These are phyloP conservation scores for Grallaria varia DNA, from an alignment of 2,113 vertebrate genomes.

Conservation along the genomic window DNA sequence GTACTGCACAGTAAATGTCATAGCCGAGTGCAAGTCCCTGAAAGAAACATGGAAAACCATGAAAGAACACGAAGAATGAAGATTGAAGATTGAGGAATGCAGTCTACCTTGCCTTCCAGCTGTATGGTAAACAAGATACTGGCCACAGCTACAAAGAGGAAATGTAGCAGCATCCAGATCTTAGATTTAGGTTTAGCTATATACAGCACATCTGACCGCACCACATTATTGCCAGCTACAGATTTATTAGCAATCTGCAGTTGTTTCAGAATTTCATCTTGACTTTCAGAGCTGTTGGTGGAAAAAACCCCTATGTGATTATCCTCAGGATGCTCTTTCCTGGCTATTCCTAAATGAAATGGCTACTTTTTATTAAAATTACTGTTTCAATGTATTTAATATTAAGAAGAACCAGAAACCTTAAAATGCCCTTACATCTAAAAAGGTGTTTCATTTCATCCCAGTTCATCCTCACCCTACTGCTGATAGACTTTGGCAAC, in stretches of 20 bases:
- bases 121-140: background rate
- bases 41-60: background rate
- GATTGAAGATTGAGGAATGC: background rate
- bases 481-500: background rate
- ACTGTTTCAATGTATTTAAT: background rate
- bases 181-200: background rate
- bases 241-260: background rate
- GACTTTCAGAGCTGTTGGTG: background rate
- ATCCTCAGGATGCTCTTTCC: background rate
- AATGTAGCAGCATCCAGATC: background rate
- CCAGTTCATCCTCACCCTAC: background rate
- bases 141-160: background rate
- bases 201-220: background rate
- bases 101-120: background rate
- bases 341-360: background rate
- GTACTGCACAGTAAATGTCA: background rate
- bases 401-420: background rate
- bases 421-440: background rate
- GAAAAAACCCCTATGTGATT: background rate
- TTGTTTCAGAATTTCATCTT: background rate
- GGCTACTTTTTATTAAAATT: background rate
- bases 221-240: background rate
- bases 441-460: conserved; percentile 9
- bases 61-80: background rate
- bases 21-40: background rate